Base-by-base conservation (phyloP, 2,113 vertebrate genomes). In the Phylloscopus trochilus region DNA sequence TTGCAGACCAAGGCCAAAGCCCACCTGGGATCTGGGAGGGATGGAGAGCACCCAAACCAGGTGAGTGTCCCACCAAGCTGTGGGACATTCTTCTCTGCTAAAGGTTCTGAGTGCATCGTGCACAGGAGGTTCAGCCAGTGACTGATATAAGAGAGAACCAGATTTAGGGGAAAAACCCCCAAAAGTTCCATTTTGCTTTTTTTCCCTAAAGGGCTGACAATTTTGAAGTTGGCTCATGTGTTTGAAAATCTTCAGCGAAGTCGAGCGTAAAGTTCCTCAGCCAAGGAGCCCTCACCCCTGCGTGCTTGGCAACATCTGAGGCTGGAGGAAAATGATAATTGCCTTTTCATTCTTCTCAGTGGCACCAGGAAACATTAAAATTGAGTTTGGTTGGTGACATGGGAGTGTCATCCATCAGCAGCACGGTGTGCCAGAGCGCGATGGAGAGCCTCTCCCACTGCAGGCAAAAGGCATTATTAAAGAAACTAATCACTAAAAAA, bases 401-500 rank as follows among this genome's bases (percentile, higher is more conserved):
- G 87, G 91, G 90, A 96, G 53, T 1, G 1, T n/a, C 92, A 93
- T 80, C 91, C 92, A 67, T 86, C 90, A 75, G 93, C 49, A 84
- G 67, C 31, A 21, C 5, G 7, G 73, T 22, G 33, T 11, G 4
- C 0, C 5, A 31, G 52, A 20, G 68, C 3, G 0, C 6, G 2
- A 14, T 4, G 14, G 63, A 62, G 73, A 82, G 72, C 19, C 83
- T 59, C 92, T 85, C 66, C 75, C 92, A 73, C 94, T 83, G 91
- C 92, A 89, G 89, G 92, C 94, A 92, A 94, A 92, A 90, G 92
- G 91, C 87, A 44, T 96, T 98, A 97, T 96, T 97, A 97, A 95
- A 97, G 96, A 97, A 96, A 97, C 95, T 91, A 95, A 97, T 97
- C 97, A 97, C 96, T 70, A 26, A 89, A 97, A 97, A 95, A 89